Evolutionary conservation across 1,140 invertebrate species (phyloP).

Genomic region (Harpegnathos saltator): DNA sequence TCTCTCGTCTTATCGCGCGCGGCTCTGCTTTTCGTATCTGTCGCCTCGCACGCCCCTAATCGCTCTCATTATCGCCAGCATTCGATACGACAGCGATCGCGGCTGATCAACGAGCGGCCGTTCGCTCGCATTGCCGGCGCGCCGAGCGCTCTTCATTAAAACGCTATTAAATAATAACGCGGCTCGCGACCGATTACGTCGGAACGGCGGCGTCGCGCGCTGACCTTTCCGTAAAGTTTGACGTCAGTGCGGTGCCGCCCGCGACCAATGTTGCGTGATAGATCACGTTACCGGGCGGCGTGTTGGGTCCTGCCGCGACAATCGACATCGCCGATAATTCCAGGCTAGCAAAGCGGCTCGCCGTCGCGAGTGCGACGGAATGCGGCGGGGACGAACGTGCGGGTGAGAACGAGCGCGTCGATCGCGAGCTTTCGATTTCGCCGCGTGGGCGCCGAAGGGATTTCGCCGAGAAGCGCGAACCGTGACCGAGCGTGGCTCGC

Average conservation of each 20-base stretch:
- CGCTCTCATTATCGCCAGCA: background rate
- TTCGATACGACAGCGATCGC: conserved; percentile 13
- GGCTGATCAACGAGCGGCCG: no score
- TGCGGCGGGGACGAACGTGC: background rate
- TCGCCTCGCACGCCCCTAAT: background rate
- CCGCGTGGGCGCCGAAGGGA: background rate
- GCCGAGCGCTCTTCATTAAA: conserved; percentile 24
- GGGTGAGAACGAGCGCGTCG: background rate
- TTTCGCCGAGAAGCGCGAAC: background rate
- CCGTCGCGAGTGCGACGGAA: background rate
- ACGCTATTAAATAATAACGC: conserved; percentile 46
- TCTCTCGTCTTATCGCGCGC: conserved; percentile 17
- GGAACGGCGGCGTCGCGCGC: conserved; percentile 16
- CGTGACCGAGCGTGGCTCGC: conserved; percentile 7
- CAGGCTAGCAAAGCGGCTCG: no score
- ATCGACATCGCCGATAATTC: background rate
- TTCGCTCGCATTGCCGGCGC: background rate
- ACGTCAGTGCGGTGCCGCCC: conserved; percentile 36
- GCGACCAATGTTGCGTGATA: conserved; percentile 27
- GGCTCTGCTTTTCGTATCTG: conserved; percentile 7
- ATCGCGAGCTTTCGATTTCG: background rate
- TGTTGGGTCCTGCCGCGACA: background rate
- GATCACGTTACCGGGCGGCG: background rate
- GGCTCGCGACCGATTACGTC: conserved; percentile 10
- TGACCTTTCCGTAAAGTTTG: conserved; percentile 35